Conservation (phyloP, 2,113 vertebrate species). For the Serilophus lunatus region DNA sequence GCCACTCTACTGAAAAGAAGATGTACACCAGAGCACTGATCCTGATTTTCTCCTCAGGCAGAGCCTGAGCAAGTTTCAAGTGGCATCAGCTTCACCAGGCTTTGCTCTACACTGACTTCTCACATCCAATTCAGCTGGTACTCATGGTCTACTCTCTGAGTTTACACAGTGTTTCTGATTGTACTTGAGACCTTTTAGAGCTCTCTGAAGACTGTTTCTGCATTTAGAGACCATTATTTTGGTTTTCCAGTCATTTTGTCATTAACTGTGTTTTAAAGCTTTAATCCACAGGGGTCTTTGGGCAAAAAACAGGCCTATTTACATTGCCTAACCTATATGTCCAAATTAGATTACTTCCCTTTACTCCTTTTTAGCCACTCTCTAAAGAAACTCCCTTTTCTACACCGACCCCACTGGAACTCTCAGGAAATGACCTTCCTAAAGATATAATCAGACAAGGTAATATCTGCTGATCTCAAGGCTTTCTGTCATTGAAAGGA, state of each 20-base stretch:
- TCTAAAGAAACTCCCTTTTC: background rate
- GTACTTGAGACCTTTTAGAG: background rate
- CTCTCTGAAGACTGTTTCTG: background rate
- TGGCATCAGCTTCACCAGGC: background rate
- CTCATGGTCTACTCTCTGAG: background rate
- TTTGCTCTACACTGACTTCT: background rate
- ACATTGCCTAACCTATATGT: background rate
- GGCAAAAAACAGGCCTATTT: background rate
- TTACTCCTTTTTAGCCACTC: background rate
- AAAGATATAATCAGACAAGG: background rate
- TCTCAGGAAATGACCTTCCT: background rate
- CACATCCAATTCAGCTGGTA: background rate
- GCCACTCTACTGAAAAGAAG: background rate
- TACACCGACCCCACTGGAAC: background rate
- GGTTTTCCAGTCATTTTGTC: background rate
- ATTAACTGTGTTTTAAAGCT: background rate
- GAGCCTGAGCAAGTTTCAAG: background rate
- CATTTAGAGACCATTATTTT: background rate
- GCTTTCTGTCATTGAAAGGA: background rate
- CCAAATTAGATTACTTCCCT: background rate
- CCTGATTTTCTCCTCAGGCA: background rate
- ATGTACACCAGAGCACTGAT: rapidly evolving
- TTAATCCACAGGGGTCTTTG: background rate
- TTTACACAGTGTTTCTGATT: background rate
- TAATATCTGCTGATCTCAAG: background rate